phyloP scores from a whole-genome alignment of 2,888 invertebrate genomes.

The Pimpla rufipes region DNA sequence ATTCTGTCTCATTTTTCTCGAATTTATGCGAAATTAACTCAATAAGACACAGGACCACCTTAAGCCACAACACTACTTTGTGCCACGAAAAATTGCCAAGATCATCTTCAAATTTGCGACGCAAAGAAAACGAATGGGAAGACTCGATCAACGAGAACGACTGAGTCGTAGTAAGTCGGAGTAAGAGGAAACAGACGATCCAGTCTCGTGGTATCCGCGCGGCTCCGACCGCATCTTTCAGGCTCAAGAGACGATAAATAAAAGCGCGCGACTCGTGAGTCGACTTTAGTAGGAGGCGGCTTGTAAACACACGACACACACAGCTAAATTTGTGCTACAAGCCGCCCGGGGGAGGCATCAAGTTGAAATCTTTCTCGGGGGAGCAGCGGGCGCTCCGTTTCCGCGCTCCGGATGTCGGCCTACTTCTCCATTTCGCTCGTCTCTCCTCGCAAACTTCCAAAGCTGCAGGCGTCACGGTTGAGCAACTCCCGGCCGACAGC shows the following conservation, averaged over 20 bases:
- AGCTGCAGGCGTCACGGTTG: conserved; percentile 42
- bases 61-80: no score
- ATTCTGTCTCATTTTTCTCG: no score
- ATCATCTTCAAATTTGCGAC: not conserved
- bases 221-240: conserved; percentile 21
- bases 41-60: no score
- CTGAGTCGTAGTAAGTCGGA: not conserved
- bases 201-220: conserved; percentile 13
- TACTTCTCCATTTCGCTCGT: conserved; percentile 59
- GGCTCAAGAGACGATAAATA: conserved; percentile 48
- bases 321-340: conserved; percentile 58
- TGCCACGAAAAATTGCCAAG: not conserved
- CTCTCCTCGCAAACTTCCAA: conserved; percentile 37
- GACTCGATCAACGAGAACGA: not conserved
- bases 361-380: conserved; percentile 54
- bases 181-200: conserved; percentile 10
- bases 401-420: conserved; percentile 59
- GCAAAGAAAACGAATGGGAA: not conserved
- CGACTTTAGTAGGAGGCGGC: conserved; percentile 29
- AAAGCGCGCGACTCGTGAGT: conserved; percentile 26
- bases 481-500: conserved; percentile 59
- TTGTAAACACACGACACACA: conserved; percentile 67
- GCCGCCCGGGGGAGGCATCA: conserved; percentile 36
- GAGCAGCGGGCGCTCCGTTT: conserved; percentile 7
- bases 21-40: no score